Evolutionary conservation across 2,797 vertebrate species (phyloP), one percentile per base, ranked within the genome.

Genomic region (Clarias fuscus): DNA sequence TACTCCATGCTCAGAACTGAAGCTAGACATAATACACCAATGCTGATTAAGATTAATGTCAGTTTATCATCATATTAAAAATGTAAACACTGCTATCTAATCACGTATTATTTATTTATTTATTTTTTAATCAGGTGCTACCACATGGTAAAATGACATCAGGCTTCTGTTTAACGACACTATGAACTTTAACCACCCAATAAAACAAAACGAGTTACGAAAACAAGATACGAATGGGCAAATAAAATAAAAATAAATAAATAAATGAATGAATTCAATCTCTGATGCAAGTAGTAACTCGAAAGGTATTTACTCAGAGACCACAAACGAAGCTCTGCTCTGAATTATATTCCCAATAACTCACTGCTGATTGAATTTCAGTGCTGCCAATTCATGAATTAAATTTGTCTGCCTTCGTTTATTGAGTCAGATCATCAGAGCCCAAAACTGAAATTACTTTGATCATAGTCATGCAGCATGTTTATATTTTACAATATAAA

Each of bases 21-120:
- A 40, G 3, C 78, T 61, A 37, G 76, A 37, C 24, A 33, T 11
- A 64, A 48, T 17, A 43, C 58, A 30, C 27, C 65, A 10, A 33
- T 56, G 27, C 72, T 7, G 24, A 68, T 22, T 33, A 40, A 77
- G 82, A 88, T 86, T 84, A 80, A 86, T 81, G 81, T 78, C 48
- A 84, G 70, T 90, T 86, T 88, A 90, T 64, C 73, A 71, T 62
- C 75, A 83, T 65, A 59, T 75, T 84, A 68, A 78, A 85, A 79
- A 80, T 67, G 59, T 86, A 87, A 83, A 80, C 86, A 75, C 80
- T 59, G 33, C 33, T 17, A 48, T 64, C 73, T 48, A 43, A 73
- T 56, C 40, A 24, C 53, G 62, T 37, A 0, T 71, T 27, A 24
- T n/a, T 72, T 27, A 7, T 85, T 48, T 24, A 24, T 76, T 83